Evolutionary conservation across 1,140 invertebrate genomes (phyloP).

Genomic region (Coelopa frigida): DNA sequence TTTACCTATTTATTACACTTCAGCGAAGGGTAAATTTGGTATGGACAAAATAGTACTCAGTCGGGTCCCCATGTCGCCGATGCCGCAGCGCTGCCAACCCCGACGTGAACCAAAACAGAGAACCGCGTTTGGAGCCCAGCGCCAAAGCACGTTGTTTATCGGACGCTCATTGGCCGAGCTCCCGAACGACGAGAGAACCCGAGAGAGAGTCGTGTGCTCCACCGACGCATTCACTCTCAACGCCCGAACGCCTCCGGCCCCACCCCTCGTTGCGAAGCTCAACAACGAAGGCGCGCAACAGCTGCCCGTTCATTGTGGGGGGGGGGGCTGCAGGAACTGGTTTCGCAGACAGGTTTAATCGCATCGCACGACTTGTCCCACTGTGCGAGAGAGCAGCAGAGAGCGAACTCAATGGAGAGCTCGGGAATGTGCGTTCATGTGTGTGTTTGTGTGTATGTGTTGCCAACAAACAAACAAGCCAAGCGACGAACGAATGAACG

Average conservation of each 20-base stretch:
- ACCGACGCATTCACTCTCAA: too few relatives aligned
- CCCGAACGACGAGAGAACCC: conserved; percentile 9
- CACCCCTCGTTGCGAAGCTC: too few relatives aligned
- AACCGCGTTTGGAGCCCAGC: conserved; percentile 12
- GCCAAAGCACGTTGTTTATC: conserved; percentile 33
- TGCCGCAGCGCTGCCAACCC: conserved; percentile 6
- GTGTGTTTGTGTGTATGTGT: conserved; percentile 1
- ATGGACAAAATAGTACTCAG: too few relatives aligned
- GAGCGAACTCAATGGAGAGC: neutral
- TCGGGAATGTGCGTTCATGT: conserved; percentile 12
- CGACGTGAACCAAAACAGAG: conserved; percentile 37
- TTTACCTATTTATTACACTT: too few relatives aligned
- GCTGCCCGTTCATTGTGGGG: conserved; percentile 9
- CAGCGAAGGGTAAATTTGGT: too few relatives aligned
- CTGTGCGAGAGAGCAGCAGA: neutral
- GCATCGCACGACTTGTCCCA: conserved; percentile 14
- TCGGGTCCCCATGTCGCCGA: too few relatives aligned
- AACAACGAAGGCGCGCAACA: too few relatives aligned
- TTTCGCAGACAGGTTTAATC: conserved; percentile 20
- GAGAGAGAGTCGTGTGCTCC: conserved; percentile 9
- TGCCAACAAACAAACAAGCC: conserved; percentile 6
- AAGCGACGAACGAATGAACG: conserved; percentile 4
- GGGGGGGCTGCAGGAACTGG: conserved; percentile 8
- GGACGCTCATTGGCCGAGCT: conserved; percentile 26
- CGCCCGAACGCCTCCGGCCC: too few relatives aligned